Evolutionary conservation across 2,113 vertebrate species (phyloP), one percentile per base, ranked within the genome.

Genomic region (Alouatta palliata): DNA sequence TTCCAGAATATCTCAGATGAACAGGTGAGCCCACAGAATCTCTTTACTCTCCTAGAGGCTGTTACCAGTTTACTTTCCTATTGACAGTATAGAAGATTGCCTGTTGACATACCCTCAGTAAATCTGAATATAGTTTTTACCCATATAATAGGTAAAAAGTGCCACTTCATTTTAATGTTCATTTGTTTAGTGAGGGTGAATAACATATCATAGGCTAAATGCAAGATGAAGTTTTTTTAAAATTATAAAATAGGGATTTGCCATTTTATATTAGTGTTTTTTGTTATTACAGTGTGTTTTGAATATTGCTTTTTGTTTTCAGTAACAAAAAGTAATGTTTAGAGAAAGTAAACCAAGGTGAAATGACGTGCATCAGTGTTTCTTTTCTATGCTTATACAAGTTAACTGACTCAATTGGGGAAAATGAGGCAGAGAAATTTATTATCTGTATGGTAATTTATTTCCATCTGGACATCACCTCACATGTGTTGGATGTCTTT

Each of bases 1-100:
- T 99, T 99, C 98, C 99, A 99, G 98, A 99, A 99, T 98, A 99
- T 99, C 98, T 99, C 99, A 0, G 99, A 99, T 85, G 99, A 99
- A 90, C 98, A 99, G 98, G 99, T 99, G 58, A 98, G 98, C 97
- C 68, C 64, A 81, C 9, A 71, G 8, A 49, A 35, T 76, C 83
- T 79, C 79, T 88, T 80, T 61, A 19, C 8, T 83, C 3, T 47
- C 5, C 17, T 82, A 27, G 30, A 87, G n/a, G 40, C 71, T 85
- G 32, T 5, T 58, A 75, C 6, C 66, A 75, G 30, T 58, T 90
- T 92, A 64, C 1, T 23, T 94, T 95, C 21, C 27, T 87, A 2
- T 5, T 82, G 16, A 5, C 8, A 95, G 6, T 81, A 1, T 84
- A 19, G 92, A 32, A 79, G 17, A 49, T 77, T 43, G 12, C 6